phyloP scores from a whole-genome alignment of 2,113 vertebrate genomes.

The Anthoscopus minutus region DNA sequence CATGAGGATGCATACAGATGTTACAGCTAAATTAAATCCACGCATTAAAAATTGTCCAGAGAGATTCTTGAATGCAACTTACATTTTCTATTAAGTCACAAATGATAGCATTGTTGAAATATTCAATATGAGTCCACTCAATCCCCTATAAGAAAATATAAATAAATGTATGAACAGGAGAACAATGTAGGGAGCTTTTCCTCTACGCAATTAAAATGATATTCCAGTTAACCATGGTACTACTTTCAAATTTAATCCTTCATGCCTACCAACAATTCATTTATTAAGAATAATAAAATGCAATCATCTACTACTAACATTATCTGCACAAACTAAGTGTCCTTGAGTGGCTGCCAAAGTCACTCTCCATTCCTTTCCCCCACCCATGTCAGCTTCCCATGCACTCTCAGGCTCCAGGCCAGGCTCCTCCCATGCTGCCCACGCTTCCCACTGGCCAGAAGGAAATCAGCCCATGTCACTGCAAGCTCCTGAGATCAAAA shows the following conservation, averaged over 20 bases:
- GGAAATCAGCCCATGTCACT: constrained; percentile 47
- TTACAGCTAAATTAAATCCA: not conserved
- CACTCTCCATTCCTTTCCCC: constrained; percentile 63
- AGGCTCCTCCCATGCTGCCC: constrained; percentile 52
- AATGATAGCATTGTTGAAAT: constrained; percentile 98
- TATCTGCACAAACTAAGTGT: not conserved
- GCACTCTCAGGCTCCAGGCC: constrained; percentile 81
- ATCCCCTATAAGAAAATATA: constrained; percentile 79
- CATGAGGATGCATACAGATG: not conserved
- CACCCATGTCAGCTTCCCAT: constrained; percentile 89
- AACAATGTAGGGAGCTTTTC: not conserved
- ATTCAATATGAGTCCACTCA: constrained; percentile 98
- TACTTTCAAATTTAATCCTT: not conserved
- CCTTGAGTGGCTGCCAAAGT: constrained; percentile 46
- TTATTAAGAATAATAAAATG: not conserved
- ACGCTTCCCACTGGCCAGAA: constrained; percentile 64
- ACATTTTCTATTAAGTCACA: constrained; percentile 99
- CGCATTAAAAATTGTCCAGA: not conserved
- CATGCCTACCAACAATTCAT: not conserved
- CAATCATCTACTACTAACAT: not conserved
- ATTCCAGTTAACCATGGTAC: not conserved
- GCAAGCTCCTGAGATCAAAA: constrained; percentile 18
- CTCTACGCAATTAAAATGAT: not conserved
- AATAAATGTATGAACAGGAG: not conserved
- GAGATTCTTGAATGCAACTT: constrained; percentile 66